A percentile compares a stretch with the other conserved stretches of the same genome.
These are phyloP conservation scores for Apteryx mantelli DNA, from an alignment of 2,113 vertebrate species.

Conservation along the genomic window DNA sequence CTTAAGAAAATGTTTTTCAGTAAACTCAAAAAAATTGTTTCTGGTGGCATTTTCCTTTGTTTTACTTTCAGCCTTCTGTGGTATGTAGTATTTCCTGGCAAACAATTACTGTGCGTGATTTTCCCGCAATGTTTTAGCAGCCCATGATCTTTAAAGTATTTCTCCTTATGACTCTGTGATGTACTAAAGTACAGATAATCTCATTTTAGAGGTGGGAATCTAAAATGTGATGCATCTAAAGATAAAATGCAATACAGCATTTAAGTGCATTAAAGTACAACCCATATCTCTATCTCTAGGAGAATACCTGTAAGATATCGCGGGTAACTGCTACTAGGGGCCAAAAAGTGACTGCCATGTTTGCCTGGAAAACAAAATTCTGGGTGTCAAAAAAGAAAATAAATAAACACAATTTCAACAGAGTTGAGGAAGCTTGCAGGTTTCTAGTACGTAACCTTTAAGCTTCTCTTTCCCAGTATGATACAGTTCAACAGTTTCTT, in stretches of 20 bases:
- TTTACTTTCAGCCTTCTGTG: neutral
- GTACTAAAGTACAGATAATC: neutral
- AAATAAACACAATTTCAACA: neutral
- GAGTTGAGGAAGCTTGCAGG: neutral
- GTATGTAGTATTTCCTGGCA: neutral
- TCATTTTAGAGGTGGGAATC: neutral
- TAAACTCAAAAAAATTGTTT: neutral
- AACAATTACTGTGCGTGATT: neutral
- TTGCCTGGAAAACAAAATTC: neutral
- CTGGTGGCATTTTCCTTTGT: neutral
- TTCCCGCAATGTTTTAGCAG: neutral
- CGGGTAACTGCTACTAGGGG: neutral
- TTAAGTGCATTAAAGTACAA: neutral
- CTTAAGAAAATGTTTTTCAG: neutral
- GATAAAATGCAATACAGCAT: neutral
- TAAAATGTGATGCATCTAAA: neutral
- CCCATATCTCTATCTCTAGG: neutral
- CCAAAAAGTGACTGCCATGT: neutral
- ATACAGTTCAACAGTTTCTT: neutral
- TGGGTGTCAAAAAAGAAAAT: neutral
- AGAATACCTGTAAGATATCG: neutral
- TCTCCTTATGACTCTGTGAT: neutral
- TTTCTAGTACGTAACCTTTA: neutral
- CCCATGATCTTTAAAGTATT: neutral
- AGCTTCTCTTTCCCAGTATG: neutral